These are phyloP conservation scores for Seriola quinqueradiata DNA, from an alignment of 2,113 vertebrate species.

Conservation along the genomic window DNA sequence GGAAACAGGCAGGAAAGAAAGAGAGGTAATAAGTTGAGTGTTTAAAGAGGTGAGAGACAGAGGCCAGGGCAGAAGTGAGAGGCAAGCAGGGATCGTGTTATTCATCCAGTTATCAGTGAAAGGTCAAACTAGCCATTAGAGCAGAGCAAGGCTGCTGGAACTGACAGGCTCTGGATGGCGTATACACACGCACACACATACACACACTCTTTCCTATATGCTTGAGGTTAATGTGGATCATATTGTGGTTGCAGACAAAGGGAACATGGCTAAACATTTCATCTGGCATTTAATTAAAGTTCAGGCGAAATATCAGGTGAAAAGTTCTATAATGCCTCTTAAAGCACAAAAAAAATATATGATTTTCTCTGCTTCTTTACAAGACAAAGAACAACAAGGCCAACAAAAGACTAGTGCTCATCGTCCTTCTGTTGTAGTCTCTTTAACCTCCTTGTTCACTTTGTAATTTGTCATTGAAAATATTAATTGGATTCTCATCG, in stretches of 20 bases:
- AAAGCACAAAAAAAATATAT: not conserved
- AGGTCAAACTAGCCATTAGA: constrained; percentile 78
- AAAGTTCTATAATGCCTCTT: constrained; percentile 2
- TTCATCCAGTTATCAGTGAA: constrained; percentile 72
- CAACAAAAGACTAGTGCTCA: not conserved
- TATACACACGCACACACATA: constrained; percentile 6
- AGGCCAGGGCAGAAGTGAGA: constrained; percentile 37
- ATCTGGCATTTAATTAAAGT: constrained; percentile 54
- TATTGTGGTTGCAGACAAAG: constrained; percentile 23
- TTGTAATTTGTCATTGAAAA: constrained; percentile 38
- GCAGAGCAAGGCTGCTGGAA: constrained; percentile 43
- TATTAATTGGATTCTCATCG: constrained; percentile 55
- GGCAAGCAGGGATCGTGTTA: constrained; percentile 57
- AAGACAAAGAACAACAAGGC: constrained; percentile 9
- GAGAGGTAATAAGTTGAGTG: constrained; percentile 12
- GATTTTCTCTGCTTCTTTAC: not conserved
- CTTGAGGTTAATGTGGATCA: constrained; percentile 58
- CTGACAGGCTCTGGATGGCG: constrained; percentile 49
- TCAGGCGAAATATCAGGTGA: constrained; percentile 13
- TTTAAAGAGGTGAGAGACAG: constrained; percentile 53
- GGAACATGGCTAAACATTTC: constrained; percentile 28
- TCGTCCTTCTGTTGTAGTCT: not conserved
- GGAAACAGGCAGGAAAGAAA: not conserved
- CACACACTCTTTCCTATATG: constrained; percentile 4
- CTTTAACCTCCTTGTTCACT: not conserved